These are phyloP conservation scores for Arbacia lixula DNA, from an alignment of 53 echinoderm and acorn worm genomes.

Conservation along the genomic window DNA sequence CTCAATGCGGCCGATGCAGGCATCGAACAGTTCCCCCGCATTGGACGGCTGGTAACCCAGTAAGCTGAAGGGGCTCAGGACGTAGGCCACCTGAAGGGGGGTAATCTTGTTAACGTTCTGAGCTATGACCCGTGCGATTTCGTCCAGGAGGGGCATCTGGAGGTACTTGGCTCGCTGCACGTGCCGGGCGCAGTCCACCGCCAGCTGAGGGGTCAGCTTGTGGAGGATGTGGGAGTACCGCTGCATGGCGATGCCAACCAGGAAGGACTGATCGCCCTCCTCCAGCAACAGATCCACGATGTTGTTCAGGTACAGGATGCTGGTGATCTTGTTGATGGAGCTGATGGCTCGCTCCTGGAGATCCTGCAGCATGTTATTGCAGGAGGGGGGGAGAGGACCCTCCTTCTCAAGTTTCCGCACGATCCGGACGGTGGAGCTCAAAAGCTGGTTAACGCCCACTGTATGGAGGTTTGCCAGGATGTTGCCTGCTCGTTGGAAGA, in stretches of 20 bases:
- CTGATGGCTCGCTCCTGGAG: slow-evolving; percentile 62
- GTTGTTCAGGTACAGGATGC: slow-evolving; percentile 76
- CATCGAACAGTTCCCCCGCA: slow-evolving; percentile 64
- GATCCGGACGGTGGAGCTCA: slow-evolving; percentile 66
- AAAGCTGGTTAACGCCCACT: slow-evolving; percentile 76
- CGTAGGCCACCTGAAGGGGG: slow-evolving; percentile 72
- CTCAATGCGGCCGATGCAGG: slow-evolving; percentile 72
- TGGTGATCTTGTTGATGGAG: slow-evolving; percentile 75
- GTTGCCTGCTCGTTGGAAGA: slow-evolving; percentile 54
- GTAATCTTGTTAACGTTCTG: slow-evolving; percentile 75
- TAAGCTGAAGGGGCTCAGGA: slow-evolving; percentile 77
- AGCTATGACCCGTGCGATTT: slow-evolving; percentile 67
- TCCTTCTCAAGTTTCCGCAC: slow-evolving; percentile 36
- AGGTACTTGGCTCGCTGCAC: slow-evolving; percentile 73
- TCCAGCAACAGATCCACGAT: slow-evolving; percentile 68
- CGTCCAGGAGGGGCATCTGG: slow-evolving; percentile 77
- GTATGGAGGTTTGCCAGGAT: slow-evolving; percentile 78
- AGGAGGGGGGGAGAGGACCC: background rate
- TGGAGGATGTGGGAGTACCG: slow-evolving; percentile 62
- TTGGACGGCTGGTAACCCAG: slow-evolving; percentile 84
- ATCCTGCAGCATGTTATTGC: slow-evolving; percentile 46
- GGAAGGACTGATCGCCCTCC: slow-evolving; percentile 69
- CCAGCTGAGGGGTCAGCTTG: slow-evolving; percentile 71
- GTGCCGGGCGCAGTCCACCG: slow-evolving; percentile 81
- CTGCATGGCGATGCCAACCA: slow-evolving; percentile 78